Percentiles rank a stretch among this genome's conserved stretches.
Conservation (phyloP, 2,888 invertebrate genomes). For the Phymatocera aterrima region DNA sequence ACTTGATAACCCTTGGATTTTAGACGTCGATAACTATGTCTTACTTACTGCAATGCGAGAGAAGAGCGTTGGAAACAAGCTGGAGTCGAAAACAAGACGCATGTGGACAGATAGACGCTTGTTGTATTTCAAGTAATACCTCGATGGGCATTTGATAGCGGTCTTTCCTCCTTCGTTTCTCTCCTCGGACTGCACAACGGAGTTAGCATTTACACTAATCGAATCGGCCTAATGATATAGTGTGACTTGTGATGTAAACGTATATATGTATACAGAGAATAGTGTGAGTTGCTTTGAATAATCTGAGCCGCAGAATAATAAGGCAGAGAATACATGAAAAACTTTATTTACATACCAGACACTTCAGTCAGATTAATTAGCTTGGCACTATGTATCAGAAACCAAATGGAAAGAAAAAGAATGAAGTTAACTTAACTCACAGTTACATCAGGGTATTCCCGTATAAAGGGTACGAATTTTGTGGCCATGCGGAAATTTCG, state of each 20-base stretch:
- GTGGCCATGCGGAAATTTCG: not conserved
- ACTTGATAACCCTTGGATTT: not conserved
- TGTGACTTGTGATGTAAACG: no score
- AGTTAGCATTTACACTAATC: no score
- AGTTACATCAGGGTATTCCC: not conserved
- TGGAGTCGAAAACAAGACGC: not conserved
- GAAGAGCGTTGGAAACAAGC: no score
- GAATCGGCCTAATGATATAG: no score
- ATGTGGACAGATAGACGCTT: not conserved
- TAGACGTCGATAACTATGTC: not conserved
- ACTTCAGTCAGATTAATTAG: no score
- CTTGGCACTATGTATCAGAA: no score
- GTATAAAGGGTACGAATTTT: not conserved
- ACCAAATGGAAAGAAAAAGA: not conserved
- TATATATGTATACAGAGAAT: no score
- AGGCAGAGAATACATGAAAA: no score
- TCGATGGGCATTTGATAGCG: slow-evolving; percentile 13
- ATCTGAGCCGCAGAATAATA: no score
- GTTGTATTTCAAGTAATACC: not conserved
- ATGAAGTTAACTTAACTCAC: not conserved
- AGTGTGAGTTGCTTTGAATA: no score
- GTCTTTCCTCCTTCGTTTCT: slow-evolving; percentile 33
- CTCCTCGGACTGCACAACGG: not conserved
- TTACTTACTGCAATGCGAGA: not conserved
- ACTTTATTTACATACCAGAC: slow-evolving; percentile 7